A percentile compares a stretch with the other conserved stretches of the same genome.
Conservation (phyloP, 2,797 vertebrate genomes). For the Muraenolepis orangiensis region DNA sequence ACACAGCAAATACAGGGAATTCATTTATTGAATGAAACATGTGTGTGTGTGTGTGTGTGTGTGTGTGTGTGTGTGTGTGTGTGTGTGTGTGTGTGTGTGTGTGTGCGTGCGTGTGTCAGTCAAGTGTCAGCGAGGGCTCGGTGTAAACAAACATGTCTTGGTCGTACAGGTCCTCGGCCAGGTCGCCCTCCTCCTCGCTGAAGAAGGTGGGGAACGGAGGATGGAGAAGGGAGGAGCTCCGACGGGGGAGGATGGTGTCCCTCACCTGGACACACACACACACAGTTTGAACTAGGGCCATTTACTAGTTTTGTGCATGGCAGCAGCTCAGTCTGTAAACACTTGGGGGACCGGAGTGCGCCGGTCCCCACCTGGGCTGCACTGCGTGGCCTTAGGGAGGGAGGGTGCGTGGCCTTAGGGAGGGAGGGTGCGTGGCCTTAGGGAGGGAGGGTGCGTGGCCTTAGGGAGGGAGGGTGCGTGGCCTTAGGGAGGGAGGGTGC, state of each 20-base stretch:
- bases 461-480: too few relatives aligned
- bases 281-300: too few relatives aligned
- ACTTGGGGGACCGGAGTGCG: too few relatives aligned
- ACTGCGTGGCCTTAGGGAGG: too few relatives aligned
- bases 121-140: slow-evolving; percentile 74
- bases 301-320: too few relatives aligned
- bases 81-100: slow-evolving; percentile 5
- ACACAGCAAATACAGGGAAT: slow-evolving; percentile 47
- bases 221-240: slow-evolving; percentile 59
- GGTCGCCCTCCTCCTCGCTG: slow-evolving; percentile 80
- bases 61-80: slow-evolving; percentile 10
- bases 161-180: slow-evolving; percentile 90
- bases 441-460: too few relatives aligned
- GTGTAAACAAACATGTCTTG: slow-evolving; percentile 80
- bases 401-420: too few relatives aligned
- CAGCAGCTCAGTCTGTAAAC: too few relatives aligned
- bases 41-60: slow-evolving; percentile 13
- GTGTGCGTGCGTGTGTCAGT: slow-evolving; percentile 44
- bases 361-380: too few relatives aligned
- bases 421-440: too few relatives aligned
- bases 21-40: slow-evolving; percentile 32
- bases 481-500: too few relatives aligned
- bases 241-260: slow-evolving; percentile 76
- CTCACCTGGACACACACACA: slow-evolving; percentile 69
- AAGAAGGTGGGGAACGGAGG: slow-evolving; percentile 92